Evolutionary conservation across 2,888 invertebrate genomes (phyloP).

Genomic region (Sarcophaga carnaria): DNA sequence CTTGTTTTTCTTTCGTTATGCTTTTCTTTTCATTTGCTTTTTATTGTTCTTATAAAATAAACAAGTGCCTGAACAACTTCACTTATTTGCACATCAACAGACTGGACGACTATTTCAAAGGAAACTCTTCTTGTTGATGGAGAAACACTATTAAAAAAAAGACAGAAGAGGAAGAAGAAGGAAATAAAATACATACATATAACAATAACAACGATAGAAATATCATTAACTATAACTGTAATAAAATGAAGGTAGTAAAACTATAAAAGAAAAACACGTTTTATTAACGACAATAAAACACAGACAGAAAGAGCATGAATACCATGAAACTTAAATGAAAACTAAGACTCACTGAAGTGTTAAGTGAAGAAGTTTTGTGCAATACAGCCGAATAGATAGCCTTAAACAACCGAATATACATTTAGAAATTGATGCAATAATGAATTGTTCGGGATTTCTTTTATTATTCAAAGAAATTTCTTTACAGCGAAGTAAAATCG

Average conservation of each 20-base stretch:
- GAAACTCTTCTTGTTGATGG: neutral
- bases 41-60: neutral
- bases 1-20: neutral
- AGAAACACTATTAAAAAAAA: neutral
- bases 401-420: too few relatives aligned
- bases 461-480: too few relatives aligned
- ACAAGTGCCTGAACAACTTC: slow-evolving; percentile 29
- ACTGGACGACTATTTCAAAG: neutral
- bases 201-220: too few relatives aligned
- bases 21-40: neutral
- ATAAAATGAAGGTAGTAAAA: neutral
- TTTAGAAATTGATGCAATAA: too few relatives aligned
- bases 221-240: neutral
- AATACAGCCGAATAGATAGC: too few relatives aligned
- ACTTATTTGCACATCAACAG: slow-evolving; percentile 50
- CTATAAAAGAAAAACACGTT: neutral
- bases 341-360: neutral
- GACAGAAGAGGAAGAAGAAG: neutral
- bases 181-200: neutral
- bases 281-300: neutral
- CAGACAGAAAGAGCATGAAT: neutral
- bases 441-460: too few relatives aligned
- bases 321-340: neutral
- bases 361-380: too few relatives aligned
- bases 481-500: too few relatives aligned